phyloP scores from a whole-genome alignment of 2,797 vertebrate genomes.

The Enteromius treurensis region DNA sequence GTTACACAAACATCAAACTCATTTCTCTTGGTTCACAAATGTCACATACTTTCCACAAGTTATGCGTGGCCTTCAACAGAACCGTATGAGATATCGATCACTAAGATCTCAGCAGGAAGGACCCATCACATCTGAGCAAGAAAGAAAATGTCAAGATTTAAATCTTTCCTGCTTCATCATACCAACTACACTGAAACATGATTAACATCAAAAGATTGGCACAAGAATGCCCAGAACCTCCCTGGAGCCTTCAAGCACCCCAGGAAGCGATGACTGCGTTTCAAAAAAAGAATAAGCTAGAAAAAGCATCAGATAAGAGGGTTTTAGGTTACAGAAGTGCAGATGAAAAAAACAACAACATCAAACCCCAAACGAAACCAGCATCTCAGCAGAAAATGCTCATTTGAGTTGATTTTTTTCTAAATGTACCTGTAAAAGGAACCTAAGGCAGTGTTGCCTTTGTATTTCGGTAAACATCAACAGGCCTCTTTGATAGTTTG shows the following conservation, averaged over 20 bases:
- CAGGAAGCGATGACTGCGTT: background rate
- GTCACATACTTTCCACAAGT: background rate
- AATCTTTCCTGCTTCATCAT: background rate
- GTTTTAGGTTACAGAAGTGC: background rate
- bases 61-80: background rate
- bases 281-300: too few relatives aligned
- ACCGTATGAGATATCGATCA: background rate
- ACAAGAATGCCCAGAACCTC: background rate
- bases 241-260: background rate
- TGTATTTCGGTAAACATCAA: background rate
- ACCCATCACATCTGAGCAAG: background rate
- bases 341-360: background rate
- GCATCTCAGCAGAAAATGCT: background rate
- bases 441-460: background rate
- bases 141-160: background rate
- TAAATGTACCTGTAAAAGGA: too few relatives aligned
- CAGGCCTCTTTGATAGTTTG: conserved; percentile 35
- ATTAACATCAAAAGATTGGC: background rate
- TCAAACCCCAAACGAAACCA: background rate
- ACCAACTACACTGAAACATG: background rate
- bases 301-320: background rate
- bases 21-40: background rate
- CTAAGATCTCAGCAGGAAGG: background rate
- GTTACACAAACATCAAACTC: background rate
- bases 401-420: background rate